Base-by-base conservation (phyloP, 2,888 invertebrate species). In the Micropterix aruncella region DNA sequence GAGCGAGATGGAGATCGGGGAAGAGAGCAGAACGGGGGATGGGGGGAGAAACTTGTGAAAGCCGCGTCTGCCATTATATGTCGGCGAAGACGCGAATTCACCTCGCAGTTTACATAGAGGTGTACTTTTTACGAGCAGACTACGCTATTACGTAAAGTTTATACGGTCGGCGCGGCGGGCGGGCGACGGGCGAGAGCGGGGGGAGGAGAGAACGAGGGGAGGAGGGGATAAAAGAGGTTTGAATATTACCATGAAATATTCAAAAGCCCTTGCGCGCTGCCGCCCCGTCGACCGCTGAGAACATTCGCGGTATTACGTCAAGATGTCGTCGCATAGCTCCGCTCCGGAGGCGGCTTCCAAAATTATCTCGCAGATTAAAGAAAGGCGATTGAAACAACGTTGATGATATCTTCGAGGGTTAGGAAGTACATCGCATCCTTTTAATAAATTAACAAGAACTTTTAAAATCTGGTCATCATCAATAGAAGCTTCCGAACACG, bases 191-290 rank as follows among this genome's bases (percentile, higher is more conserved):
- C 7, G 18, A 37, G 41, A 40, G 42, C 19, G 18, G 18, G 18
- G 42, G 41, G 37, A 14, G 16, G 37, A 36, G 44, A 27, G 18
- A 40, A 16, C 7, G 27, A 49, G 47, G 44, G 27, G 7, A 12
- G 7, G 7, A 27, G 7, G 27, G 27, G 27, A 27, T 27, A 27
- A 27, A 27, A 27, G 27, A 27, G 50, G 50, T 47, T 41, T 50
- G 50, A 49, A 49, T 46, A 50, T 49, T 47, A 48, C 43, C 43
- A 48, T 50, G 48, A 44, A 49, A 48, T 48, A 48, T 48, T 46
- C 46, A 46, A 43, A 39, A 15, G 16, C 37, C 38, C n/a, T 18
- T 36, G 39, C 36, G 27, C 12, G 18, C 39, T 16, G 45, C 16
- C 16, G 27, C 27, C 27, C 27, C 27, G 27, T 12, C 27, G 27